Conservation (phyloP, 2,888 invertebrate genomes). For the Hydrotaea cyrtoneurina region DNA sequence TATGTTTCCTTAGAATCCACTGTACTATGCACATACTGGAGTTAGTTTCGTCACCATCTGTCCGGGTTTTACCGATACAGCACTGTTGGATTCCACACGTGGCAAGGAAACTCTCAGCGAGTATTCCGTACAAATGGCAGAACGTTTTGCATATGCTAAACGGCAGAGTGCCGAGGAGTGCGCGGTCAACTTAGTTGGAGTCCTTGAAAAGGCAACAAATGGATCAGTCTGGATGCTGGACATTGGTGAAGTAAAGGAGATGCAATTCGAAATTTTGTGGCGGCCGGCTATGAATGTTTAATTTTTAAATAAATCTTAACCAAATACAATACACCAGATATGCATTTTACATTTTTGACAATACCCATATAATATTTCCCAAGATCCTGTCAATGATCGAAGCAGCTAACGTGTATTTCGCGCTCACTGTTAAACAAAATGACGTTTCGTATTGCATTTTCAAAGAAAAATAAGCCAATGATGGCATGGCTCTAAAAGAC, state of each 20-base stretch:
- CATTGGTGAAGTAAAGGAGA: conserved; percentile 71
- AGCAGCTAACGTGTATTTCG: no score
- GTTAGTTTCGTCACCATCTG: conserved; percentile 65
- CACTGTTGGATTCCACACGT: conserved; percentile 42
- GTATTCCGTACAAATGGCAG: conserved; percentile 59
- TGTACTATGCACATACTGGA: conserved; percentile 54
- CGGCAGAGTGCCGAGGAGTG: conserved; percentile 69
- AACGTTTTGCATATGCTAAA: conserved; percentile 40
- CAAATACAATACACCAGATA: no score
- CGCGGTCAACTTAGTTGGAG: conserved; percentile 75
- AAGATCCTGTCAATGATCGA: no score
- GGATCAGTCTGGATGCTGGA: conserved; percentile 78
- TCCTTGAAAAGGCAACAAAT: conserved; percentile 76
- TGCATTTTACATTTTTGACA: no score
- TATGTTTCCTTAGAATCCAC: conserved; percentile 49
- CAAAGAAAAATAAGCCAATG: no score
- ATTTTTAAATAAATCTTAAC: neutral
- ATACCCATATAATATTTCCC: no score
- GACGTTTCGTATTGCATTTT: no score
- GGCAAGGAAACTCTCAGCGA: conserved; percentile 62
- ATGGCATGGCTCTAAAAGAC: no score
- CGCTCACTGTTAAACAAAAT: no score
- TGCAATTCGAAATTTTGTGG: conserved; percentile 70
- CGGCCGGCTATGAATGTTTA: conserved; percentile 60
- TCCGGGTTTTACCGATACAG: conserved; percentile 65